A percentile compares a stretch with the other conserved stretches of the same genome.
phyloP scores from a whole-genome alignment of 2,113 vertebrate genomes.

The Oophaga pumilio region DNA sequence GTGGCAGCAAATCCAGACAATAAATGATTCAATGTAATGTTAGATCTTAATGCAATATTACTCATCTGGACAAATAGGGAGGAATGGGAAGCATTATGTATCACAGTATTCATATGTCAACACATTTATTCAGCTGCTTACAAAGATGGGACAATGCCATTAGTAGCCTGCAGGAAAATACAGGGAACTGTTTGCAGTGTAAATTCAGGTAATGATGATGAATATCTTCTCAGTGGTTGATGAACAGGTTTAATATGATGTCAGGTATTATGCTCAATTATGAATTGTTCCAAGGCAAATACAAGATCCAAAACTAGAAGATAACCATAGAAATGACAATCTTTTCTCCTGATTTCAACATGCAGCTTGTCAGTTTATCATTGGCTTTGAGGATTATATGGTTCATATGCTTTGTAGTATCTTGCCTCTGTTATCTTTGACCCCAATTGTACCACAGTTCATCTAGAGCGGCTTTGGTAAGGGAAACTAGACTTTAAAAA shows the following conservation, averaged over 20 bases:
- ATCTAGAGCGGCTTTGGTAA: too few species aligned
- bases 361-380: neutral
- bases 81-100: neutral
- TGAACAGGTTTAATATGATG: neutral
- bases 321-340: neutral
- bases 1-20: neutral
- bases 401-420: neutral
- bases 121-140: constrained; percentile 22
- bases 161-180: constrained; percentile 32
- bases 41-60: neutral
- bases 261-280: constrained; percentile 4
- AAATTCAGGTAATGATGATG: constrained; percentile 23
- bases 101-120: constrained; percentile 51
- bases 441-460: too few species aligned
- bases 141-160: constrained; percentile 20
- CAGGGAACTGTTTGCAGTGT: constrained; percentile 24
- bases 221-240: neutral
- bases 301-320: neutral
- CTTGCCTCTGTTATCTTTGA: neutral
- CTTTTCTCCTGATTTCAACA: neutral
- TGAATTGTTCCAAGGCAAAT: neutral
- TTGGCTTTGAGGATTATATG: neutral
- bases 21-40: neutral
- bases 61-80: neutral
- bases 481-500: too few species aligned